Base-by-base conservation (phyloP, 2,888 invertebrate species). In the Lordiphosa andalusiaca region DNA sequence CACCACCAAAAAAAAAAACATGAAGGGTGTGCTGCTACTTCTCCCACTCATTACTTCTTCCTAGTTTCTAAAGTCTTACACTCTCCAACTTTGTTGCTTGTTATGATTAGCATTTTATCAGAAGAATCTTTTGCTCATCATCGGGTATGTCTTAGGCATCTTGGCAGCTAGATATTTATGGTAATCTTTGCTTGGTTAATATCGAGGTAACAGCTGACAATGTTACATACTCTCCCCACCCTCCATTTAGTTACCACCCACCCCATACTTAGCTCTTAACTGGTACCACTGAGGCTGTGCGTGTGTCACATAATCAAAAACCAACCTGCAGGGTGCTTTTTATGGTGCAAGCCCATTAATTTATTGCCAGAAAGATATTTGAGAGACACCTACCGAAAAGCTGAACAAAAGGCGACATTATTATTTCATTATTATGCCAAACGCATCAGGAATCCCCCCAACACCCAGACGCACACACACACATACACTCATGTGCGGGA, bases 371-470 rank as follows among this genome's bases (percentile, higher is more conserved):
- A 65, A 55, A 63, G 73, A 59, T 73, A 56, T 44, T 44, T 44
- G 44, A 44, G 72, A 80, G 73, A 82, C 74, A 80, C 70, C 72
- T 74, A 67, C 54, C 66, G 44, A 33, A 35, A 49, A 63, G 40
- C 57, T 64, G 63, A 69, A 82, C 83, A 82, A 81, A 83, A 71
- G 71, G 73, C 82, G 80, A 82, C 82, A 76, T 84, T 82, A 82
- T 84, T 82, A 84, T 84, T 82, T 78, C 82, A 82, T 82, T 82
- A 84, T 82, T 84, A 82, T 82, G 84, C 78, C 82, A 82, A 73
- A 63, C 80, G 73, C 82, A 73, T 80, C 73, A 71, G 67, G 60
- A 61, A 51, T 51, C 48, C 57, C 53, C 39, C 36, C 39, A 36
- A 10, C 36, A 30, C 39, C 47, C 12, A 38, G 37, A 48, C 44